Percentiles rank a stretch among this genome's conserved stretches.
Evolutionary conservation across 1,140 invertebrate genomes (phyloP).

Genomic region (Panulirus ornatus): DNA sequence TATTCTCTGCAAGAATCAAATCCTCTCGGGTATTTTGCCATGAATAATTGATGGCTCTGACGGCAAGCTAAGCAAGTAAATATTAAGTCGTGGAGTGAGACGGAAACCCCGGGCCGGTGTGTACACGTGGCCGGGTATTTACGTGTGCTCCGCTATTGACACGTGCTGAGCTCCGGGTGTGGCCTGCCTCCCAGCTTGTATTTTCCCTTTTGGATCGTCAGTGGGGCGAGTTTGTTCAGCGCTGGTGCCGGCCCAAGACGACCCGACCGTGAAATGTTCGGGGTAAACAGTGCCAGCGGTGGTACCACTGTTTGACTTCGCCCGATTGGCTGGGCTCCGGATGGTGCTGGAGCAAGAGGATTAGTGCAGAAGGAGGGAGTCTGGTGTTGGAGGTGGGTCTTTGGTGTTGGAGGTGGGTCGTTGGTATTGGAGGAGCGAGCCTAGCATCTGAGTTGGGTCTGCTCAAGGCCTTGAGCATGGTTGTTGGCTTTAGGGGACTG

Average conservation of each 20-base stretch:
- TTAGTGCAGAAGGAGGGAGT: slow-evolving; percentile 5
- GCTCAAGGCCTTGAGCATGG: no score
- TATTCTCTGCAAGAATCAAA: slow-evolving; percentile 31
- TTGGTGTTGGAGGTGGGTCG: not conserved
- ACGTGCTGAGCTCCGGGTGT: slow-evolving; percentile 32
- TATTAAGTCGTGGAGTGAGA: slow-evolving; percentile 53
- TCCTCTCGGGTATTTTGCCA: slow-evolving; percentile 53
- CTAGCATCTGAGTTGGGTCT: no score
- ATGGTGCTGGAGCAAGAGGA: not conserved
- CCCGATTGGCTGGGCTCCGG: slow-evolving; percentile 46
- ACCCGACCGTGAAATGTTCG: slow-evolving; percentile 53
- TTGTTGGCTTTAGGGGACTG: no score
- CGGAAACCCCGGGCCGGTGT: slow-evolving; percentile 25
- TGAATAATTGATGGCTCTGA: slow-evolving; percentile 57
- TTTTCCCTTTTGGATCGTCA: not conserved
- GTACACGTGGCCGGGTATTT: slow-evolving; percentile 11
- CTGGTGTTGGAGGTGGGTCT: slow-evolving; percentile 8
- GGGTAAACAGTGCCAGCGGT: slow-evolving; percentile 49
- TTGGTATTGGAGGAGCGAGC: not conserved
- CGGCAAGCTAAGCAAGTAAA: slow-evolving; percentile 56
- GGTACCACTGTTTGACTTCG: slow-evolving; percentile 49
- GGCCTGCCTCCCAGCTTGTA: slow-evolving; percentile 16
- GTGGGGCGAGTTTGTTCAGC: slow-evolving; percentile 42
- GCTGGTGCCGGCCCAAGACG: slow-evolving; percentile 45
- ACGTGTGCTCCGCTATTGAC: slow-evolving; percentile 30